Evolutionary conservation across 2,888 invertebrate species (phyloP), one percentile per base, ranked within the genome.

Genomic region (Protula sp.): DNA sequence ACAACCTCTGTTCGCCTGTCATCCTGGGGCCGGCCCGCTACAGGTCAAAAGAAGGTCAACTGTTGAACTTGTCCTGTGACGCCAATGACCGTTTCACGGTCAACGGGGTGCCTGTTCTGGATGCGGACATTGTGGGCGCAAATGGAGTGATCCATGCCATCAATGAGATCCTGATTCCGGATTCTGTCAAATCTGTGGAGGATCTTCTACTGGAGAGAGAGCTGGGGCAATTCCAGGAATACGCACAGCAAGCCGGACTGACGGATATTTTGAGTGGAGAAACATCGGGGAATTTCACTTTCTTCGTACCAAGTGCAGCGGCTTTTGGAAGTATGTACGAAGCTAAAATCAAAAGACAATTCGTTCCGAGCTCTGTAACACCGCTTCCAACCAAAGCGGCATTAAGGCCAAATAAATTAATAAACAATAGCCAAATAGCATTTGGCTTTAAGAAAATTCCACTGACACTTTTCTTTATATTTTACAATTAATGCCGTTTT

Each of bases 81-180:
- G 72, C 57, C 52, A 51, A 74, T 26, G 61, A 76, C 31, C 82
- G 83, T 1, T 75, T 81, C 45, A 78, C 73, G 47, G 77, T 82
- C 2, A 81, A 81, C 54, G 76, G 75, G 19, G 77, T 79, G 38
- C 74, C 78, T 45, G 68, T 83, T 14, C 69, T 77, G 1, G 74
- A 77, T 1, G 77, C 80, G 30, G 80, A 81, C 66, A 76, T 81
- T 19, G 65, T 82, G 31, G 81, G 82, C 3, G 72, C 74, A 45
- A 84, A 84, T 67, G 84, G 84, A 1, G 77, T 83, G n/a, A 75
- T 84, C 9, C 83, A 83, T 67, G 76, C 80, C 65, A 71, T 84
- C 14, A 82, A 83, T 61, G 79, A 81, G 62, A 75, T 84, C 2
- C 72, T 84, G 4, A 73, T 84, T 24, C 83, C 84, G 1, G 80